Conservation (phyloP, 2,113 vertebrate species). For the Heterocephalus glaber region DNA sequence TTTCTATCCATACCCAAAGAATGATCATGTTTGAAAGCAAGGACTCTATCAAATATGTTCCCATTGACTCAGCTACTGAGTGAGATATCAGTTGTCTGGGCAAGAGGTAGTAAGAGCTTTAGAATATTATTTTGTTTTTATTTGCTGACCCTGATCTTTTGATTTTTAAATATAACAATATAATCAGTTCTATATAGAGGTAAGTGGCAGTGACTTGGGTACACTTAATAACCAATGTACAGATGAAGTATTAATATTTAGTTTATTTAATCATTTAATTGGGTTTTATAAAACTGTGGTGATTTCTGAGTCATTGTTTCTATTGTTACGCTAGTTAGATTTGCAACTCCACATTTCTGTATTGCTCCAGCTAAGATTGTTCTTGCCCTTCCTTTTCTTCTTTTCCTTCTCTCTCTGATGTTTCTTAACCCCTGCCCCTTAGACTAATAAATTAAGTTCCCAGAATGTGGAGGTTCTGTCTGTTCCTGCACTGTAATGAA, state of each 20-base stretch:
- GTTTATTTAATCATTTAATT: neutral
- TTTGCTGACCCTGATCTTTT: neutral
- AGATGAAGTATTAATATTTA: neutral
- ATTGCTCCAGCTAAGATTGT: neutral
- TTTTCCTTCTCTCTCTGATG: neutral
- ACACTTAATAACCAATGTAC: neutral
- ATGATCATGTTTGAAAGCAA: neutral
- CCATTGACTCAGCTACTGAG: neutral
- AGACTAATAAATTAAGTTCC: slow-evolving; percentile 72
- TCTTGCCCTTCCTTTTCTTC: neutral
- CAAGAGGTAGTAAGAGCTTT: neutral
- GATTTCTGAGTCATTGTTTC: neutral
- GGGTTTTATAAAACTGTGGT: neutral
- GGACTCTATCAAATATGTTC: neutral
- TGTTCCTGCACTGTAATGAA: slow-evolving; percentile 65
- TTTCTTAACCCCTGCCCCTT: slow-evolving; percentile 58
- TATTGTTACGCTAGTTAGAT: neutral
- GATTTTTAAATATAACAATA: slow-evolving; percentile 23
- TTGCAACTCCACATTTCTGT: neutral
- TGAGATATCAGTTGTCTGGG: neutral
- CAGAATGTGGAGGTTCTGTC: slow-evolving; percentile 1
- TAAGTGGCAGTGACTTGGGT: neutral
- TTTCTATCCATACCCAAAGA: slow-evolving; percentile 19
- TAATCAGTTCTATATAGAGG: neutral
- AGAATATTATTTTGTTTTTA: slow-evolving; percentile 15